Percentiles rank a stretch among this genome's conserved stretches.
Conservation (phyloP, 2,888 invertebrate species). For the Germaria angustata region DNA sequence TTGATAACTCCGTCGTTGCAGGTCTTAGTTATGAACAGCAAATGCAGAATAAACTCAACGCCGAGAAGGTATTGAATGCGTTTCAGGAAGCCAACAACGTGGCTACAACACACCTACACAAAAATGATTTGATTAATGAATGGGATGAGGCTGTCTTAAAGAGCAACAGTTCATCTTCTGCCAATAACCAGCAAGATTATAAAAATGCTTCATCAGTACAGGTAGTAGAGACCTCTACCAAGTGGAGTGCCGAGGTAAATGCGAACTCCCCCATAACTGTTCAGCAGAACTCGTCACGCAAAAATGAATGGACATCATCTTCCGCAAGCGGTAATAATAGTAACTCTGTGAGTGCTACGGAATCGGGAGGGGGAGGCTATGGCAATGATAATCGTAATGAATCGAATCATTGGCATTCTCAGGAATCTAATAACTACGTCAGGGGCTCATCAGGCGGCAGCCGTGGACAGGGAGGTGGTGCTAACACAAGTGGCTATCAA, state of each 20-base stretch:
- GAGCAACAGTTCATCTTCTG: slow-evolving; percentile 58
- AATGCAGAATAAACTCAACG: slow-evolving; percentile 73
- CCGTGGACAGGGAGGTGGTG: slow-evolving; percentile 51
- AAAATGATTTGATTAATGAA: slow-evolving; percentile 63
- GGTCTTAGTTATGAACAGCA: slow-evolving; percentile 73
- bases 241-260: slow-evolving; percentile 71
- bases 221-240: slow-evolving; percentile 60
- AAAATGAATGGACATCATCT: slow-evolving; percentile 64
- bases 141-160: slow-evolving; percentile 54
- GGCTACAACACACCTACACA: slow-evolving; percentile 37
- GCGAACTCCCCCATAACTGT: slow-evolving; percentile 54
- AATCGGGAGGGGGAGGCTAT: slow-evolving; percentile 65
- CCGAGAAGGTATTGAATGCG: slow-evolving; percentile 60
- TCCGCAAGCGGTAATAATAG: slow-evolving; percentile 51
- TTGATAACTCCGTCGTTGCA: slow-evolving; percentile 71
- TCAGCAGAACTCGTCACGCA: slow-evolving; percentile 70
- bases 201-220: slow-evolving; percentile 3
- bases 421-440: slow-evolving; percentile 61
- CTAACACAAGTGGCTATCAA: slow-evolving; percentile 68
- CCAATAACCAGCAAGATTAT: slow-evolving; percentile 43
- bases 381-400: slow-evolving; percentile 66
- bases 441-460: slow-evolving; percentile 66
- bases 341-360: slow-evolving; percentile 35
- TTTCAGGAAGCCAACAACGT: slow-evolving; percentile 51
- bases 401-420: slow-evolving; percentile 71